Evolutionary conservation across 2,113 vertebrate genomes (phyloP).

Genomic region (Pseudonaja textilis): DNA sequence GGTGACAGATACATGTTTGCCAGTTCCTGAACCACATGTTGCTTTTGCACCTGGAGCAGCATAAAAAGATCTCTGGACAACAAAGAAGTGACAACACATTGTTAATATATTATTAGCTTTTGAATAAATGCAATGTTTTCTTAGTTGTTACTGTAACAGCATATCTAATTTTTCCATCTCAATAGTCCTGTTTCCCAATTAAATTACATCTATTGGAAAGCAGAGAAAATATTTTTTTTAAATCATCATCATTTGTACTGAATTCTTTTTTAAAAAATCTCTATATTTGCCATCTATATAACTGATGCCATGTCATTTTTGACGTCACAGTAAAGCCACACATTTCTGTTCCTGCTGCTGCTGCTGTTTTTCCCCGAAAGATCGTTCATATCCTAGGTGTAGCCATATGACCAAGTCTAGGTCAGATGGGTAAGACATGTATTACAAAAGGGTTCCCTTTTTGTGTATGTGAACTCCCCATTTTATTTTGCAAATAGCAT

Average conservation of each 20-base stretch:
- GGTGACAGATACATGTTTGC: conserved; percentile 26
- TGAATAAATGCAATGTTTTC: conserved; percentile 25
- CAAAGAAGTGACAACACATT: conserved; percentile 16
- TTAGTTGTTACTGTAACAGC: neutral
- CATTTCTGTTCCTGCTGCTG: conserved; percentile 23
- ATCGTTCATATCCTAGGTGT: conserved; percentile 13
- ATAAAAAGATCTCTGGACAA: conserved; percentile 27
- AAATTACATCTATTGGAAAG: conserved; percentile 7
- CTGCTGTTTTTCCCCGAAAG: conserved; percentile 29
- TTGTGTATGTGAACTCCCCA: neutral
- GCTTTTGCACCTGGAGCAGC: conserved; percentile 39
- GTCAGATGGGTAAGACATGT: conserved; percentile 9
- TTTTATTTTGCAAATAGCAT: conserved; percentile 40
- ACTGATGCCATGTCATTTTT: conserved; percentile 37
- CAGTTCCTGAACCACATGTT: conserved; percentile 28
- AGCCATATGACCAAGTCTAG: conserved; percentile 20
- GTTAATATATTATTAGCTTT: conserved; percentile 49
- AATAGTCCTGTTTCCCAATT: neutral
- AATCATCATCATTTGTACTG: conserved; percentile 9
- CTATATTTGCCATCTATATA: neutral
- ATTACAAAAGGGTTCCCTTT: conserved; percentile 13
- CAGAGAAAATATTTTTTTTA: neutral
- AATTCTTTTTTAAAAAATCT: neutral
- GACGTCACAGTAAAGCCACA: conserved; percentile 32
- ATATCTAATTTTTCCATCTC: conserved; percentile 31